phyloP scores from a whole-genome alignment of 2,797 vertebrate species.

The Halcyon smyrnensis region DNA sequence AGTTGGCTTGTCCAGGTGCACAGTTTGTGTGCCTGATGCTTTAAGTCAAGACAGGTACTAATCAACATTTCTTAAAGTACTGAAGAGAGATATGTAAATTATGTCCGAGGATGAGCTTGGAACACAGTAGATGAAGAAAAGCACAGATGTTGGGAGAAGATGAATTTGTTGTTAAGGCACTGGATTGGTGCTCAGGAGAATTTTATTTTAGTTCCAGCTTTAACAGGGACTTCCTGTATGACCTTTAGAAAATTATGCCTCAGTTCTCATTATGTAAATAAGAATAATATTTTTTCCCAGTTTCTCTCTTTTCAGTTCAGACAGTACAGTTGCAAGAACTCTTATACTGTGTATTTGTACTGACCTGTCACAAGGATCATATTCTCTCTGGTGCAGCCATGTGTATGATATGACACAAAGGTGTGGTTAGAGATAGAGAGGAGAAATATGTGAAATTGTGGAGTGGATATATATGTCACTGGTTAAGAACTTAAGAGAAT shows the following conservation, averaged over 20 bases:
- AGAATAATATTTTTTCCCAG: background rate
- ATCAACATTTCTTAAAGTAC: background rate
- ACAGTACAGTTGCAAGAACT: background rate
- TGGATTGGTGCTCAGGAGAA: background rate
- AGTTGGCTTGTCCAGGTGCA: background rate
- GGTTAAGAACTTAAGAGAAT: background rate
- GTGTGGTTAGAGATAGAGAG: background rate
- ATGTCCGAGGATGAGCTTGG: background rate
- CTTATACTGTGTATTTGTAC: background rate
- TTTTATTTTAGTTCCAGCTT: conserved; percentile 19
- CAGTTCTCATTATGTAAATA: background rate
- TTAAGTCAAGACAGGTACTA: background rate
- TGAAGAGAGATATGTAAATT: background rate
- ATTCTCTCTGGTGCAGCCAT: background rate
- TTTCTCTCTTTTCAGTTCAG: background rate
- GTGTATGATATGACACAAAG: background rate
- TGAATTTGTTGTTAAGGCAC: background rate
- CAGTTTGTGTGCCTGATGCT: background rate
- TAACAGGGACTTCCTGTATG: background rate
- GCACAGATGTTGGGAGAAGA: background rate
- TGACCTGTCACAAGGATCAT: background rate
- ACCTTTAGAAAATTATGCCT: background rate
- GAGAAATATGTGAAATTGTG: background rate
- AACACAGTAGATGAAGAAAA: background rate
- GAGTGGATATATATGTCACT: background rate